Evolutionary conservation across 2,888 invertebrate species (phyloP).

Genomic region (Sceliomorpha sp.): DNA sequence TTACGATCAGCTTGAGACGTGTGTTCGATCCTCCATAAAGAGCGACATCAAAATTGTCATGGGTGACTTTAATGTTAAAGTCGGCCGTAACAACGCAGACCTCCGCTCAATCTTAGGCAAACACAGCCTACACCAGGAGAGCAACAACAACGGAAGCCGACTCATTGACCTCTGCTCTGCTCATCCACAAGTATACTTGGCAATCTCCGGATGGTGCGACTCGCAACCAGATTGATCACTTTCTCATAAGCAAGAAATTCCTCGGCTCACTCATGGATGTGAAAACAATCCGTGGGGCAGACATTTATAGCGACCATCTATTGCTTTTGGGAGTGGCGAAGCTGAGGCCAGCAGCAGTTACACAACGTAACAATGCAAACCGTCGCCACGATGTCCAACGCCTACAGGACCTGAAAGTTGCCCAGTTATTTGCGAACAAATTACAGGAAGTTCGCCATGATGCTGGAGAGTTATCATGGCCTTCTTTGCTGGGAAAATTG

Average conservation of each 20-base stretch:
- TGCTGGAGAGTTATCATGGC: background rate
- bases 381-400: constrained; percentile 2
- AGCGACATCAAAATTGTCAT: constrained; percentile 8
- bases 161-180: constrained; percentile 13
- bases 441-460: constrained; percentile 1
- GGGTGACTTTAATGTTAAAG: background rate
- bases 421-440: too few relatives aligned
- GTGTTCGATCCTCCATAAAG: background rate
- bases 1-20: too few relatives aligned
- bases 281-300: too few relatives aligned
- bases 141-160: constrained; percentile 8
- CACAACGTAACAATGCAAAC: background rate
- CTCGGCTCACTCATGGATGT: too few relatives aligned
- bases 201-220: too few relatives aligned
- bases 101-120: constrained; percentile 5
- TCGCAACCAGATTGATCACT: too few relatives aligned
- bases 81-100: background rate
- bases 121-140: constrained; percentile 1
- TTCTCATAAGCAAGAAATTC: too few relatives aligned
- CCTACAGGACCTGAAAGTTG: constrained; percentile 1
- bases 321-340: background rate
- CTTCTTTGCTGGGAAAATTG: background rate
- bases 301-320: constrained; percentile 7
- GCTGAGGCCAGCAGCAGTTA: background rate
- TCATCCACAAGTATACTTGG: constrained; percentile 15